phyloP scores from a whole-genome alignment of 2,113 vertebrate species.

The Bagarius yarrelli region DNA sequence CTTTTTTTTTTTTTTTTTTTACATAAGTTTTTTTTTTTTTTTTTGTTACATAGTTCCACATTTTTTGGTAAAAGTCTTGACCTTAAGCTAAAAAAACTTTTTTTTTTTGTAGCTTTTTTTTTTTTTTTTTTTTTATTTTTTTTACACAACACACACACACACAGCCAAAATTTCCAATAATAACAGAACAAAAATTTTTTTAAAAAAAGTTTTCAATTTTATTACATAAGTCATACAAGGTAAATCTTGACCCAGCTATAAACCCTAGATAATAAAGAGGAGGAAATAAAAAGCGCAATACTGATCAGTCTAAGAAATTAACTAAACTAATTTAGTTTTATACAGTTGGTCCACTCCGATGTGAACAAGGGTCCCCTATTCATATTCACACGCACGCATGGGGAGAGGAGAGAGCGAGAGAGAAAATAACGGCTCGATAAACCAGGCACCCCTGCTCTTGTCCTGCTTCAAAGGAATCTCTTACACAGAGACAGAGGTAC shows the following conservation, averaged over 20 bases:
- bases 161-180: background rate
- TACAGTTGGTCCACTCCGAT: constrained; percentile 31
- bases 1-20: too few species aligned
- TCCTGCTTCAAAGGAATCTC: constrained; percentile 64
- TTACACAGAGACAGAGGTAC: constrained; percentile 67
- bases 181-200: constrained; percentile 24
- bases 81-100: too few species aligned
- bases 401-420: constrained; percentile 48
- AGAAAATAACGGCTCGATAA: constrained; percentile 55
- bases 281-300: constrained; percentile 12
- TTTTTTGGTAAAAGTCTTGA: too few species aligned
- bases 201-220: too few species aligned
- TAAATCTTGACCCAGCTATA: background rate
- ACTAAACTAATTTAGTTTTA: constrained; percentile 22
- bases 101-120: too few species aligned
- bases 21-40: too few species aligned
- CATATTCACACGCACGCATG: constrained; percentile 66
- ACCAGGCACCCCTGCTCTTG: constrained; percentile 68
- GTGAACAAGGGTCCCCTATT: constrained; percentile 55
- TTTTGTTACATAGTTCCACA: too few species aligned
- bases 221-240: background rate
- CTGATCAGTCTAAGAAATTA: constrained; percentile 12
- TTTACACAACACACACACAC: background rate
- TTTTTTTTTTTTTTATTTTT: too few species aligned
- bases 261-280: constrained; percentile 4